Base-by-base conservation (phyloP, 2,797 vertebrate species). In the Sebastes matsubarae region DNA sequence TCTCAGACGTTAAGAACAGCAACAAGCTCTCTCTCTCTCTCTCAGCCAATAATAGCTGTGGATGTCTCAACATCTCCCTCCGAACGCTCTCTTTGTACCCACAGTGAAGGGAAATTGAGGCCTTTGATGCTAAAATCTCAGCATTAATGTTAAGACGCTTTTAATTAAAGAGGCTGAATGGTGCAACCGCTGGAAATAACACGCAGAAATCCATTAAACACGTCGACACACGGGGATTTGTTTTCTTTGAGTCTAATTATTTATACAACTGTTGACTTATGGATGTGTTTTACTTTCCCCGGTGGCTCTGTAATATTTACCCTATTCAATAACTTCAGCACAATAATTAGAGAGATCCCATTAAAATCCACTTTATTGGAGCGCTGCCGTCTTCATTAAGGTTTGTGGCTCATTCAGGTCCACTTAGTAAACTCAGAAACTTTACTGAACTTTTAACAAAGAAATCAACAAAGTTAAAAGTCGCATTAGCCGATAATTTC, bases 1-100 rank as follows among this genome's bases (percentile, higher is more conserved):
- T 87, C 91, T 92, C 91, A 87, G 74, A 92, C 79, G 34, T 78
- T 61, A 52, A 79, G 83, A 87, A 77, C 84, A 79, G 74, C 46
- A 79, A 80, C 81, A 57, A 54, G 73, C 61, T 66, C 42, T 57
- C 46, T 50, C 38, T 71, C 64, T 66, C 42, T 60, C 46, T 20
- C 38, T 71, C 57, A 22, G 81, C 72, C 76, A 79, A 64, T 77
- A 75, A 86, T 55, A 90, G 79, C 64, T 68, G 20, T 2, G 22
- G 57, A 57, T 36, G 68, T 75, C 63, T 79, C 55, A 77, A 29
- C 20, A 36, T 79, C 77, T 73, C 71, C 77, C 64, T 68, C 46
- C 52, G 52, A 36, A 22, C 8, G 18, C 50, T 72, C 66, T 16
- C 24, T 79, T 78, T 83, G 63, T 58, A 34, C 12, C 20, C 52